These are phyloP conservation scores for Typhlichthys eigenmanni DNA, from an alignment of 2,797 vertebrate species.

Conservation along the genomic window DNA sequence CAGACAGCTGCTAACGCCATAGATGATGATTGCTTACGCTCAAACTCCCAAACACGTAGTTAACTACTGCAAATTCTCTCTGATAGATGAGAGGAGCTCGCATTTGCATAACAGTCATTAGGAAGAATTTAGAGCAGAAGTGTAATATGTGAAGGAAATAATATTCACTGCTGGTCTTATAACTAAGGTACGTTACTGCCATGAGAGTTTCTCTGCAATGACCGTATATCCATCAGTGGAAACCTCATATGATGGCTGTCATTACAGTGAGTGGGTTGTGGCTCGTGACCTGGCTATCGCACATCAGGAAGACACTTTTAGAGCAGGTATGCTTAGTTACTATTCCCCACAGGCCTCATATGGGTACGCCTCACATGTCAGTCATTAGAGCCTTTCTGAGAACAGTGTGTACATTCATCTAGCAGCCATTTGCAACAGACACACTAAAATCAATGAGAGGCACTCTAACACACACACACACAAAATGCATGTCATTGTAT, in stretches of 20 bases:
- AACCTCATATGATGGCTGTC: too few relatives aligned
- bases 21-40: constrained; percentile 42
- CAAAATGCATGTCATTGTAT: constrained; percentile 2
- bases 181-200: neutral
- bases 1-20: constrained; percentile 39
- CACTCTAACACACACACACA: neutral
- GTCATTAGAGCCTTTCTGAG: neutral
- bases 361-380: neutral
- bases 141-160: constrained; percentile 21
- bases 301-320: neutral
- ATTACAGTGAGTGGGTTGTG: too few relatives aligned
- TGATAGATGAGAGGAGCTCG: constrained; percentile 36
- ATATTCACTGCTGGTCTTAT: constrained; percentile 5
- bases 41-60: constrained; percentile 31
- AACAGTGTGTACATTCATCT: constrained; percentile 4
- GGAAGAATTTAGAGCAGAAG: constrained; percentile 20
- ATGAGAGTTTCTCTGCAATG: constrained; percentile 3
- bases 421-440: neutral
- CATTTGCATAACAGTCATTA: constrained; percentile 39
- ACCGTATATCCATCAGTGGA: too few relatives aligned
- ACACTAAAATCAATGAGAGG: neutral
- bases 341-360: constrained; percentile 59
- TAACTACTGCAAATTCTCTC: constrained; percentile 13
- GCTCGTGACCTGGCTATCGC: too few relatives aligned
- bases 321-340: neutral